Conservation (phyloP, 2,888 invertebrate genomes). For the Iphiclides podalirius region DNA sequence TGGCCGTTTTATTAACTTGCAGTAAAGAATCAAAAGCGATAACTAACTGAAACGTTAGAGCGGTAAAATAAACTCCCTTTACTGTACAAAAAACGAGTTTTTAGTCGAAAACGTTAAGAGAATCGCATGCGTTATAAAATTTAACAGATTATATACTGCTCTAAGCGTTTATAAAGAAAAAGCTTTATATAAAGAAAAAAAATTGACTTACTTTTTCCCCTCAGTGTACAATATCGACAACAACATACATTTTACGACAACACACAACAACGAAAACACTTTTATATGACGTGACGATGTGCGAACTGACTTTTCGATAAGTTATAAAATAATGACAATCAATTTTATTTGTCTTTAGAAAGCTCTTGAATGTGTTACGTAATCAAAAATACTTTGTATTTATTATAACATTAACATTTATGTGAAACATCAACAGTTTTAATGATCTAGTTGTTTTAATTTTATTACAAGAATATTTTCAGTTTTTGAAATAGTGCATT, state of each 20-base stretch:
- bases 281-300: neutral
- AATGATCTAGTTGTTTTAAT: too few species aligned
- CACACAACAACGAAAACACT: slow-evolving; percentile 2
- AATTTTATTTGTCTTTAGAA: too few species aligned
- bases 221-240: slow-evolving; percentile 74
- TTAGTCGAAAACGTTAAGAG: slow-evolving; percentile 37
- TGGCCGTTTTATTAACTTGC: neutral
- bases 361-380: too few species aligned
- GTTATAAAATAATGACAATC: too few species aligned
- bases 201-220: slow-evolving; percentile 74
- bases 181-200: slow-evolving; percentile 54
- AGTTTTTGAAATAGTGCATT: too few species aligned
- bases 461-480: too few species aligned
- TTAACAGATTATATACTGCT: slow-evolving; percentile 57
- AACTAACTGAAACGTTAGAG: slow-evolving; percentile 57
- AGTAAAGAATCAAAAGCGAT: slow-evolving; percentile 27
- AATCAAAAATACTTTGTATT: too few species aligned
- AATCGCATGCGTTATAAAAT: slow-evolving; percentile 55
- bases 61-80: slow-evolving; percentile 73
- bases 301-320: neutral
- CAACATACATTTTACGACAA: neutral
- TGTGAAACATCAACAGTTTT: too few species aligned
- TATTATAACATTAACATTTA: too few species aligned
- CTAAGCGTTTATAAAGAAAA: slow-evolving; percentile 57
- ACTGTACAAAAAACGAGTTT: slow-evolving; percentile 59